Base-by-base conservation (phyloP, 2,888 invertebrate species). In the Lymantria monacha region DNA sequence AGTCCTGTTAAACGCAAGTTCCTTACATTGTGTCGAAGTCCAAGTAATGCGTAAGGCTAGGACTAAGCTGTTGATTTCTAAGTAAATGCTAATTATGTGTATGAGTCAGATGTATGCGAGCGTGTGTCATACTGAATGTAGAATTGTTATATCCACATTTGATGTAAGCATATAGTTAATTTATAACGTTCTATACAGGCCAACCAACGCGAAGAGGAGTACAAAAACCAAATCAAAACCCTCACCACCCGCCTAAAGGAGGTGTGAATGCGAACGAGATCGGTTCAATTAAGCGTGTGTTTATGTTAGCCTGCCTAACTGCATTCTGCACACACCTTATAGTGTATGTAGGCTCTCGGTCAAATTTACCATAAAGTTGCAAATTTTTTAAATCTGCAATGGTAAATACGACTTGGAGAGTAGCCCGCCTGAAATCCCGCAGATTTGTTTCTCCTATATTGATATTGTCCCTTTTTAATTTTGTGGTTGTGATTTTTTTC, bases 171-270 rank as follows among this genome's bases (percentile, higher is more conserved):
- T 52, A 51, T 55, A 76, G 70, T 83, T n/a, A 79, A 83, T 72
- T 59, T 65, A 74, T 74, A 47, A 70, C 64, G 68, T 89, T 88
- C 72, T 67, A 80, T 69, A 79, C 88, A 99, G 98, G 98, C 99
- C 93, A 98, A 98, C 94, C 98, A 98, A 95, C 97, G 98, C 85
- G 99, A 99, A 93, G 98, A 99, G 94, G 98, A 98, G 92, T 99
- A 98, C 96, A 98, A 99, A 95, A 97, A 98, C 93, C 98, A 98
- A 95, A 98, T 99, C 95, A 98, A 99, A 96, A 97, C 97, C 92
- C 95, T 98, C 92, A 97, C 97, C 92, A 96, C 97, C 93, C 97
- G 98, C 93, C 97, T 99, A 94, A 99, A 99, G 97, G 98, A 98
- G 98, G 98, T 99, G 95, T 92, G 92, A 91, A 73, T 72, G 67